phyloP scores from a whole-genome alignment of 2,113 vertebrate genomes.

The Heloderma charlesbogerti region DNA sequence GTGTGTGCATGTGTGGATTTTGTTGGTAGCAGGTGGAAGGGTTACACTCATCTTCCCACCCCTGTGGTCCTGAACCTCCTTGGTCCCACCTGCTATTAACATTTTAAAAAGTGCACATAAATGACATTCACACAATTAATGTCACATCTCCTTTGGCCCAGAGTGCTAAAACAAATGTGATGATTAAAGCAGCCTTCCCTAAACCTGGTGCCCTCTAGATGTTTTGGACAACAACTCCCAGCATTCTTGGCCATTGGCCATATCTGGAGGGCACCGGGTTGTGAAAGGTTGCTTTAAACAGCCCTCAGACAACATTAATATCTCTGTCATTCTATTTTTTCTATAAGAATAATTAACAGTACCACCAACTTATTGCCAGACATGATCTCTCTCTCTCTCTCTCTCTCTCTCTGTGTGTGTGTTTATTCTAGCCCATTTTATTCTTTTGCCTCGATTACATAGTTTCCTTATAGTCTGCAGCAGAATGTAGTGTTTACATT shows the following conservation, averaged over 20 bases:
- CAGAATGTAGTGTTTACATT: conserved; percentile 38
- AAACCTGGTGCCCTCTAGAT: too few relatives aligned
- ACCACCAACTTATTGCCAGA: neutral
- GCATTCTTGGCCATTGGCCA: too few relatives aligned
- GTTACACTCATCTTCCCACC: neutral
- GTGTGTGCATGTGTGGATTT: too few relatives aligned
- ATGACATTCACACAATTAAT: neutral
- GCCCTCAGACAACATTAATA: neutral
- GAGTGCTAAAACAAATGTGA: neutral
- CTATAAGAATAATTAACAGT: neutral
- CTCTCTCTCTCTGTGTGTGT: neutral
- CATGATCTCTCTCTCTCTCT: too few relatives aligned
- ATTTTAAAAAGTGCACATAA: too few relatives aligned
- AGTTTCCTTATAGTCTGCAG: conserved; percentile 51
- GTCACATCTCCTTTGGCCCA: neutral
- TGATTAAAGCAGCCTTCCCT: neutral
- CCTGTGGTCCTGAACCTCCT: neutral
- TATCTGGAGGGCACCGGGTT: too few relatives aligned
- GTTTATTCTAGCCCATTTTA: neutral
- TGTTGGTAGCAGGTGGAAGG: neutral
- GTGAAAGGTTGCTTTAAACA: too few relatives aligned
- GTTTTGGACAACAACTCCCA: too few relatives aligned
- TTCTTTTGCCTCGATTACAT: conserved; percentile 32
- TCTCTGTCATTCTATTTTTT: neutral
- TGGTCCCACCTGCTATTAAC: neutral